Evolutionary conservation across 23 tunicate species (phyloP).

Genomic region (Clavelina lepadiformis): DNA sequence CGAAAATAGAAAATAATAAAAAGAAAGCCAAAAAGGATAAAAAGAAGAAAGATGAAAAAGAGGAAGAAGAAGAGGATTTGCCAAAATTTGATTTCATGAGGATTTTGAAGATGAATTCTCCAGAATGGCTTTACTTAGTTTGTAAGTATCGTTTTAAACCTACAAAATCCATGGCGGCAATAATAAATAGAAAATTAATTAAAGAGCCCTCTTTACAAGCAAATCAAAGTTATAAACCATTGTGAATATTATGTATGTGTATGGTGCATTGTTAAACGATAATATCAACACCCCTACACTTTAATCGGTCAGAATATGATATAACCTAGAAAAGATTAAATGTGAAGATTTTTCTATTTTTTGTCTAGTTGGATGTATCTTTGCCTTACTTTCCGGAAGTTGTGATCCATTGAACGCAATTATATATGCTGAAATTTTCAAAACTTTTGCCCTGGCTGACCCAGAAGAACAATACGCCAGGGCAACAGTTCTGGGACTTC

Average conservation of each 20-base stretch:
- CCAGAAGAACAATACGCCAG: slow-evolving; percentile 8
- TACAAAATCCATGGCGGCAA: too few relatives aligned
- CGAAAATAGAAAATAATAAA: too few relatives aligned
- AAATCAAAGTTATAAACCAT: too few relatives aligned
- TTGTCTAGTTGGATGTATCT: slow-evolving; percentile 33
- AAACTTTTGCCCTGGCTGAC: slow-evolving; percentile 27
- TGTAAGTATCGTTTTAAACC: too few relatives aligned
- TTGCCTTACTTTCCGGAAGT: slow-evolving; percentile 52
- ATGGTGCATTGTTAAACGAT: too few relatives aligned
- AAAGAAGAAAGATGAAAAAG: slow-evolving; percentile 3
- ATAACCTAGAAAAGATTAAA: not conserved
- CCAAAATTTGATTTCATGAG: slow-evolving; percentile 20
- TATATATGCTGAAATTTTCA: slow-evolving; percentile 53
- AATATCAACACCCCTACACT: too few relatives aligned
- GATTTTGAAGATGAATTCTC: slow-evolving; percentile 39
- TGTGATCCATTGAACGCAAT: slow-evolving; percentile 64
- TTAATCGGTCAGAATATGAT: too few relatives aligned
- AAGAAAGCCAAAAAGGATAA: too few relatives aligned
- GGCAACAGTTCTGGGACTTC: slow-evolving; percentile 18
- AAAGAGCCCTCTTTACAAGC: too few relatives aligned
- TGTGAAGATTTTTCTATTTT: not conserved
- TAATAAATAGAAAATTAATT: too few relatives aligned
- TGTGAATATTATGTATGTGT: too few relatives aligned
- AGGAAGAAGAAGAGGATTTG: slow-evolving; percentile 19
- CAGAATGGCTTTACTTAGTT: slow-evolving; percentile 71